Conservation (phyloP, 2,113 vertebrate species). For the Phylloscopus trochilus region DNA sequence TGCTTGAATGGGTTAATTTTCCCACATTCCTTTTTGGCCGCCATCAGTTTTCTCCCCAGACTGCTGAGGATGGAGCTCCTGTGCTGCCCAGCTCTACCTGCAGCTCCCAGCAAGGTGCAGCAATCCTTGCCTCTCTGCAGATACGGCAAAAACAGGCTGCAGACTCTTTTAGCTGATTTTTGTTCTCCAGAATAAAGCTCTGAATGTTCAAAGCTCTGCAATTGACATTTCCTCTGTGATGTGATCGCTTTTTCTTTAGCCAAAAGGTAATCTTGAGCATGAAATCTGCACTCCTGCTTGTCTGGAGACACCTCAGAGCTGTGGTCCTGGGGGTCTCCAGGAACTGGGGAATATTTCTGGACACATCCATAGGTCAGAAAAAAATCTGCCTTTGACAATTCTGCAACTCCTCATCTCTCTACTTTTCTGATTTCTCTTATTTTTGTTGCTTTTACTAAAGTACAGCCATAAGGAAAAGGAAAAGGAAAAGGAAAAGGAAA, state of each 20-base stretch:
- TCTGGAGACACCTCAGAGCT: neutral
- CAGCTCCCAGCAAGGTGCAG: neutral
- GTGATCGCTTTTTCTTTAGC: neutral
- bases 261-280: neutral
- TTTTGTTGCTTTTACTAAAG: neutral
- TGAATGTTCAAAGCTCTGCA: neutral
- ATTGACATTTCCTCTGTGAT: neutral
- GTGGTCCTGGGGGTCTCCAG: neutral
- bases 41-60: neutral
- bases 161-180: neutral
- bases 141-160: neutral
- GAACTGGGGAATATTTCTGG: neutral
- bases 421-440: neutral
- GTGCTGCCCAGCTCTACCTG: neutral
- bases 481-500: too few species aligned
- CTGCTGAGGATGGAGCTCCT: neutral
- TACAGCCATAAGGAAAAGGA: neutral
- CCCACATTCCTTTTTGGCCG: neutral
- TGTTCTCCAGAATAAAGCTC: rapidly evolving
- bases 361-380: rapidly evolving
- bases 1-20: neutral
- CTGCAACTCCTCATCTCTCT: neutral
- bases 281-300: neutral
- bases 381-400: neutral
- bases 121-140: neutral